These are phyloP conservation scores for Lemur catta DNA, from an alignment of 2,797 vertebrate genomes.

Conservation along the genomic window DNA sequence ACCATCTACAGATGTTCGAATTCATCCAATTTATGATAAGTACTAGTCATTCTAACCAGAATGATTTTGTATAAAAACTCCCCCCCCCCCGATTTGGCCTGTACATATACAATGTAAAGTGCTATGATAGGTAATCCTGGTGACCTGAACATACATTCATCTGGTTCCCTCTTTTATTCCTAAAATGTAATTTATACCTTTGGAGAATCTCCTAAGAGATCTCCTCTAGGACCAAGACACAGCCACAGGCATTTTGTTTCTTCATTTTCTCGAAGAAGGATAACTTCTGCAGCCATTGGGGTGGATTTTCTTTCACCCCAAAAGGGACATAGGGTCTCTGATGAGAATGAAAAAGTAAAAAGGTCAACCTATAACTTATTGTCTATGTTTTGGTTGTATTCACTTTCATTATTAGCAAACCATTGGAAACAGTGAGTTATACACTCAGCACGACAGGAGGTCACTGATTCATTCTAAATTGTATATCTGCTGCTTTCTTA, in stretches of 20 bases:
- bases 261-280: neutral
- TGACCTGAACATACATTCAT: neutral
- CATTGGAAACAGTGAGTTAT: neutral
- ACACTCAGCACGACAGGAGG: neutral
- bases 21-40: neutral
- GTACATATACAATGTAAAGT: neutral
- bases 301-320: neutral
- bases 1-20: neutral
- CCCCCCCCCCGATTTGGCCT: neutral
- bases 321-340: neutral
- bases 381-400: neutral
- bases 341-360: neutral
- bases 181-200: neutral
- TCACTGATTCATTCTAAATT: neutral
- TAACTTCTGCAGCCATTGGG: neutral
- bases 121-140: neutral
- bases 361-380: neutral
- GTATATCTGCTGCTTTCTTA: neutral
- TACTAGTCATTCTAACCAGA: neutral
- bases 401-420: neutral
- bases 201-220: neutral
- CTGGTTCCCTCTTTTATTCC: neutral
- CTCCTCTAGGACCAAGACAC: neutral
- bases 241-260: neutral
- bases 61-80: neutral